Base-by-base conservation (phyloP, 1,140 invertebrate genomes). In the Drosophila sproati region DNA sequence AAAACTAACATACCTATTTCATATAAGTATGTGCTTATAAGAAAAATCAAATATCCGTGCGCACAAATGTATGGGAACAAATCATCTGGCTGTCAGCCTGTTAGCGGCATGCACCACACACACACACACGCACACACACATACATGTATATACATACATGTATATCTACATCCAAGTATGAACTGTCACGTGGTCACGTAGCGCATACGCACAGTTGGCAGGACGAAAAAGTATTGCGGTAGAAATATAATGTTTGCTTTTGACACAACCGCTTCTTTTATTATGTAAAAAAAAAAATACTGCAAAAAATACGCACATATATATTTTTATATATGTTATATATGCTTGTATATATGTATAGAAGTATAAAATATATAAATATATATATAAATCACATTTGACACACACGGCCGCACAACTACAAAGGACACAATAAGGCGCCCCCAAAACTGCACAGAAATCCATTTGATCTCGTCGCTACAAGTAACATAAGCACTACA, bases 21-120 rank as follows among this genome's bases (percentile, higher is more conserved):
- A 51, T 41, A 39, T 39, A 45, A 41, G 55, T 51, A 68, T 68
- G 51, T 60, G 50, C 52, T 7, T 31, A 50, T 12, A 12, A 37
- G 45, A 39, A 71, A 71, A 48, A 64, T 63, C 69, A 64, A 71
- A 64, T 56, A 72, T 66, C 8, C 31, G 61, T 47, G 57, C 57
- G 39, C 20, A 45, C 35, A 12, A 37, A 56, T 37, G 37, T 29
- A 12, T 34, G 56, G 48, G 41, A 50, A 43, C 45, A 73, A 68
- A 73, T 73, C 63, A 73, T 73, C 32, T 48, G 50, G 43, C 71
- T 73, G 71, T 68, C 64, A 72, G 60, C 64, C 60, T 61, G 48
- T 34, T 52, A 41, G 55, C 47, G 45, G 35, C 43, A 50, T 50
- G 29, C 37, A 35, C 47, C 20, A 20, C 20, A 20, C 1, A 20